Conservation (phyloP, 1,140 invertebrate species). For the Musca domestica region DNA sequence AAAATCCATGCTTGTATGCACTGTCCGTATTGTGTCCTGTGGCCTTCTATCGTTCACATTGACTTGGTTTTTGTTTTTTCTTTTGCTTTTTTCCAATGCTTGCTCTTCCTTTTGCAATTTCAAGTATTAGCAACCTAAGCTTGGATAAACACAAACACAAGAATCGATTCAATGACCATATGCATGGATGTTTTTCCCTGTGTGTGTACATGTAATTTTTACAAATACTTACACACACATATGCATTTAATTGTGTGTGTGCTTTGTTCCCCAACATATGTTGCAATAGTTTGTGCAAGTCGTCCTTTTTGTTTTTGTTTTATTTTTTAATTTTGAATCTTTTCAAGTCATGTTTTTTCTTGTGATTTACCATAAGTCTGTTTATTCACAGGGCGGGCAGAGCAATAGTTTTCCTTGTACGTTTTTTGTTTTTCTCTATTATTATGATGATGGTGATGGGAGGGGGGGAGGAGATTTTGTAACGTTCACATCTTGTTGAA, state of each 20-base stretch:
- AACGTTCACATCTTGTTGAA: neutral
- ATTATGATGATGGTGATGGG: neutral
- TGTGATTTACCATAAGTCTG: constrained; percentile 6
- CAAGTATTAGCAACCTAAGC: constrained; percentile 15
- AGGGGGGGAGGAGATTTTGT: neutral
- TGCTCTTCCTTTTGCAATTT: constrained; percentile 3
- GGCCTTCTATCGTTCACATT: too few species aligned
- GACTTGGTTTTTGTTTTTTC: neutral
- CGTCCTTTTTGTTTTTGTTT: constrained; percentile 1
- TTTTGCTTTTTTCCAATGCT: neutral
- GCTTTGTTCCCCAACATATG: neutral
- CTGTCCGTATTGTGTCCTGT: too few species aligned
- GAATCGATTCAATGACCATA: too few species aligned
- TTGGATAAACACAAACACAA: constrained; percentile 19
- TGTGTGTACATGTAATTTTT: too few species aligned
- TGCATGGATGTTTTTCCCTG: neutral
- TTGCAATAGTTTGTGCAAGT: constrained; percentile 17
- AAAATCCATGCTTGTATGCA: too few species aligned
- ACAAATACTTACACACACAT: too few species aligned
- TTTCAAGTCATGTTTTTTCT: constrained; percentile 9
- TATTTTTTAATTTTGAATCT: constrained; percentile 11
- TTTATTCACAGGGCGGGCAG: neutral
- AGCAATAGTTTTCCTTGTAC: neutral
- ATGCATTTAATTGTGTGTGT: neutral
- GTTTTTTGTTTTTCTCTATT: neutral